Evolutionary conservation across 2,888 invertebrate genomes (phyloP).

Genomic region (Phyto melanocephala): DNA sequence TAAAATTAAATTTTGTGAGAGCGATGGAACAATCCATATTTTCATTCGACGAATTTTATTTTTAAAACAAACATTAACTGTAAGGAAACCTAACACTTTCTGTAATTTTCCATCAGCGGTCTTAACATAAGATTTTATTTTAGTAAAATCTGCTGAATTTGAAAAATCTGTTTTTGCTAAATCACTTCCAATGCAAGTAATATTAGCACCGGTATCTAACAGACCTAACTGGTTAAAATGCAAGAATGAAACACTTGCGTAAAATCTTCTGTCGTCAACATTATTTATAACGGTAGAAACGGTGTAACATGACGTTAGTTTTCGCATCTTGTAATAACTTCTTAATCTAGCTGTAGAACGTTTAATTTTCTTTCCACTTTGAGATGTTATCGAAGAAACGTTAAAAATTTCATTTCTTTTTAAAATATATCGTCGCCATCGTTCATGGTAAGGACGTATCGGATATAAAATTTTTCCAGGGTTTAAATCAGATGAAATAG

Average conservation of each 20-base stretch:
- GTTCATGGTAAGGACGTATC: neutral
- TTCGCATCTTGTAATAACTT: neutral
- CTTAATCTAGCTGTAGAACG: neutral
- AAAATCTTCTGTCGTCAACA: neutral
- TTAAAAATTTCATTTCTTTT: conserved; percentile 17
- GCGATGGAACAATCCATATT: neutral
- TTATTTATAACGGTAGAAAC: neutral
- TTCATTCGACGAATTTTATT: neutral
- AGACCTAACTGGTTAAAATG: conserved; percentile 10
- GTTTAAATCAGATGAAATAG: neutral
- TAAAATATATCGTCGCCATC: neutral
- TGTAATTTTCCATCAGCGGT: conserved; percentile 2
- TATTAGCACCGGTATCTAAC: conserved; percentile 16
- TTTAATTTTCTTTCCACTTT: neutral
- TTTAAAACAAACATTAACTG: neutral
- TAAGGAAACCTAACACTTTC: neutral
- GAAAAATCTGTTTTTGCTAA: neutral
- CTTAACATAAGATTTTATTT: neutral
- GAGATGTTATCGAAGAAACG: neutral
- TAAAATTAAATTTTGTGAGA: conserved; percentile 11
- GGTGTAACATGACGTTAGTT: neutral
- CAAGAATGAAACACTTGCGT: conserved; percentile 12
- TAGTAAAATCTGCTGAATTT: neutral
- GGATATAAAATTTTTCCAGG: neutral
- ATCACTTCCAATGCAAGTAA: conserved; percentile 4